Evolutionary conservation across 92 coral and sea anemone genomes (phyloP).

Genomic region (Isaurus tuberculatus): DNA sequence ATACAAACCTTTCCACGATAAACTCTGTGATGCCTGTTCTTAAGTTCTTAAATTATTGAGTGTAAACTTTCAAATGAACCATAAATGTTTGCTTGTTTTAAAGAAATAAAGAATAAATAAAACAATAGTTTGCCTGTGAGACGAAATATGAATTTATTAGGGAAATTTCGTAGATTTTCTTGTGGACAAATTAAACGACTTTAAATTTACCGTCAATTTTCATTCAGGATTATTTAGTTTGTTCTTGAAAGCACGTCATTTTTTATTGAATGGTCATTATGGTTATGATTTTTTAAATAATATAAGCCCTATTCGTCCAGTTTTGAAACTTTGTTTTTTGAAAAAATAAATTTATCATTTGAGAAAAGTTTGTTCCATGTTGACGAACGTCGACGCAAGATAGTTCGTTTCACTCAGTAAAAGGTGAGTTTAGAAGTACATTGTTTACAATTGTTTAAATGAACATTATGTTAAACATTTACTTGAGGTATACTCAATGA

Average conservation of each 20-base stretch:
- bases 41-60: neutral
- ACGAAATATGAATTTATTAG: neutral
- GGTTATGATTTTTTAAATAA: neutral
- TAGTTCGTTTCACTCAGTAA: neutral
- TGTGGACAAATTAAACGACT: neutral
- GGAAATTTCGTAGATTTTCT: neutral
- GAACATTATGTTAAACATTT: neutral
- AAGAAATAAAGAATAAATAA: neutral
- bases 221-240: neutral
- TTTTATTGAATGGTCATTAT: neutral
- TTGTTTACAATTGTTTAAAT: constrained; percentile 1
- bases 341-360: neutral
- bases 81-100: neutral
- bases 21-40: neutral
- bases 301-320: neutral
- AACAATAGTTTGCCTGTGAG: neutral
- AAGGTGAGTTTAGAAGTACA: neutral
- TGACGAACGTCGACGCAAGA: neutral
- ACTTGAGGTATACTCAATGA: neutral
- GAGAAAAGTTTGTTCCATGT: neutral
- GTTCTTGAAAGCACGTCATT: neutral
- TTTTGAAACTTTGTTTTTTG: too few relatives aligned
- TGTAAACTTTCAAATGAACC: neutral
- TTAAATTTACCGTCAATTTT: too few relatives aligned
- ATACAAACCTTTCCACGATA: neutral